Evolutionary conservation across 2,113 vertebrate species (phyloP).

Genomic region (Thinocorus orbignyianus): DNA sequence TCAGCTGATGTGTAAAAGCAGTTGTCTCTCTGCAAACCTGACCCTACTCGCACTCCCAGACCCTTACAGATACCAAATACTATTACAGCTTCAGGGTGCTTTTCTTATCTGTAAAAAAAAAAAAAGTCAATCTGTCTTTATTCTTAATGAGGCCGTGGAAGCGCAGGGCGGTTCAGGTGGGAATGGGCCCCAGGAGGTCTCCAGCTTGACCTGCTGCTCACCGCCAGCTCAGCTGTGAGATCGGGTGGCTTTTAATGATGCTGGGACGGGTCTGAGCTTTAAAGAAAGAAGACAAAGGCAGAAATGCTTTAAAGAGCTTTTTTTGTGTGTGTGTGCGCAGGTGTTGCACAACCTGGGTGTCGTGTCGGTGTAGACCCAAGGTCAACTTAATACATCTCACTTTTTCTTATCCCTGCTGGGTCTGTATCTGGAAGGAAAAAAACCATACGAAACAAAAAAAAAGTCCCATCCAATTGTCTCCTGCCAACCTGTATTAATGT

Average conservation of each 20-base stretch:
- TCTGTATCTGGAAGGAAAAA: background rate
- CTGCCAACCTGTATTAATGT: background rate
- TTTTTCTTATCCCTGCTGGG: background rate
- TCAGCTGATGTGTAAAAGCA: accelerated
- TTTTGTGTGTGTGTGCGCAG: background rate
- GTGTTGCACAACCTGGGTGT: background rate
- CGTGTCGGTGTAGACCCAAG: background rate
- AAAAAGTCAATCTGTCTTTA: background rate
- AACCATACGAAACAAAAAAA: background rate
- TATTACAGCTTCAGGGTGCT: accelerated
- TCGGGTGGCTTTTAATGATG: background rate
- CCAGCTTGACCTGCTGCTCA: background rate
- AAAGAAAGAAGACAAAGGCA: background rate
- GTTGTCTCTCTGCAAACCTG: background rate
- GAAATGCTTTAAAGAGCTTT: background rate
- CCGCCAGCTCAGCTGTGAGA: background rate
- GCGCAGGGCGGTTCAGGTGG: background rate
- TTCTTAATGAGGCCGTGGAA: background rate
- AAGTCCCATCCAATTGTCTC: background rate
- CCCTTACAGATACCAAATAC: accelerated
- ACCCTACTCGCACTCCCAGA: background rate
- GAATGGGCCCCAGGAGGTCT: background rate
- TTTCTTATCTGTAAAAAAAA: background rate
- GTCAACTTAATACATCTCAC: background rate
- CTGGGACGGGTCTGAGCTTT: background rate